Percentiles rank a stretch among this genome's conserved stretches.
Conservation (phyloP, 2,797 vertebrate species). For the Rachycentron canadum region DNA sequence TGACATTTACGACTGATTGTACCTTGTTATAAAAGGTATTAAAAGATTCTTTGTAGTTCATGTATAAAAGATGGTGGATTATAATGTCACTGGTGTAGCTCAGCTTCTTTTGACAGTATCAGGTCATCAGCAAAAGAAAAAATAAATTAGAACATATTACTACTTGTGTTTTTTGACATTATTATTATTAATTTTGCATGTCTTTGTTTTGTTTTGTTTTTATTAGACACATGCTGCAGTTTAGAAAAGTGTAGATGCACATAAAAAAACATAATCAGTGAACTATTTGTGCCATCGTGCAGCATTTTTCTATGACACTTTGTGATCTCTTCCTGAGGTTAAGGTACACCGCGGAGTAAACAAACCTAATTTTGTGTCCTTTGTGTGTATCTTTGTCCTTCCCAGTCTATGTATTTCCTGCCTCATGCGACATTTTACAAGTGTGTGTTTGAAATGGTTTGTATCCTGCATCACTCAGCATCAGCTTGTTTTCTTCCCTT, state of each 20-base stretch:
- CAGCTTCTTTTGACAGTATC: neutral
- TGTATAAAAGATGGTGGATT: neutral
- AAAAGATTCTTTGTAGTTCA: neutral
- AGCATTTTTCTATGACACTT: too few relatives aligned
- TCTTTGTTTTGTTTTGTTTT: neutral
- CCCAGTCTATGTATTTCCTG: neutral
- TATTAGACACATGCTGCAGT: neutral
- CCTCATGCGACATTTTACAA: neutral
- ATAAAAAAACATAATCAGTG: neutral
- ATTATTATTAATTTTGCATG: neutral
- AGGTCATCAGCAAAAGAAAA: neutral
- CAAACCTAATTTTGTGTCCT: constrained; percentile 7
- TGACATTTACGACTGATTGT: too few relatives aligned
- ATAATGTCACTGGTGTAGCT: neutral
- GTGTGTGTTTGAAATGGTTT: neutral
- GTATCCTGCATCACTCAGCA: neutral
- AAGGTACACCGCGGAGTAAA: neutral
- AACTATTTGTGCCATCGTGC: neutral
- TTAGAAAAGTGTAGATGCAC: neutral
- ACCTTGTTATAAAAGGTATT: neutral
- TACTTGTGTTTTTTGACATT: neutral
- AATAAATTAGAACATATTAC: neutral
- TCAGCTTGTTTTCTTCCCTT: neutral
- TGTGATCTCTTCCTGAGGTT: neutral
- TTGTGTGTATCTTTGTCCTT: neutral